These are phyloP conservation scores for Ooceraea biroi DNA, from an alignment of 1,140 invertebrate species.

Conservation along the genomic window DNA sequence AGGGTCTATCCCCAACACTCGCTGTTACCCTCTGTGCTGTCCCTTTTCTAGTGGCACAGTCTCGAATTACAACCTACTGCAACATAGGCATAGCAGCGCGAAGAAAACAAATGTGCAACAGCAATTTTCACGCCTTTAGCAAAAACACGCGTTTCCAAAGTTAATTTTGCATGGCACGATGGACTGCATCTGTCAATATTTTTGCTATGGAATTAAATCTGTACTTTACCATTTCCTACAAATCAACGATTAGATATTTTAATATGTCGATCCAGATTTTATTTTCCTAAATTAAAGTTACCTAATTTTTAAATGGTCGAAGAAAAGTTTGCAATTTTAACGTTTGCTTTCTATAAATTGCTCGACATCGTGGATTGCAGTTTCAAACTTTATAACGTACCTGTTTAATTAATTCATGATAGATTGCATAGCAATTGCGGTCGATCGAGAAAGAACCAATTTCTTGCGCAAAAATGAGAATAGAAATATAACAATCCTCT, in stretches of 20 bases:
- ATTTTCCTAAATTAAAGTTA: too few relatives aligned
- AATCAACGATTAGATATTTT: neutral
- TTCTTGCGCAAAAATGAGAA: neutral
- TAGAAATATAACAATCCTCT: neutral
- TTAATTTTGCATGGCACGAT: neutral
- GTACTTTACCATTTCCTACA: neutral
- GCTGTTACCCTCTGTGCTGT: slow-evolving; percentile 76
- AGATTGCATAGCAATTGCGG: too few relatives aligned
- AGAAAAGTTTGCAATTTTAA: neutral
- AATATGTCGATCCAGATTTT: neutral
- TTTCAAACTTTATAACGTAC: too few relatives aligned
- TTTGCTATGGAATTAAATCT: neutral
- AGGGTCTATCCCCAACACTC: slow-evolving; percentile 71
- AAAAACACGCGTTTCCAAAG: neutral
- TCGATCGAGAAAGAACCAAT: too few relatives aligned
- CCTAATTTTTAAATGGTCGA: neutral
- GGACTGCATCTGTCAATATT: too few relatives aligned
- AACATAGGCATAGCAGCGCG: slow-evolving; percentile 78
- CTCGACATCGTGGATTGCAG: too few relatives aligned
- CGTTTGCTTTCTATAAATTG: too few relatives aligned
- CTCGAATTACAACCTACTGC: slow-evolving; percentile 81
- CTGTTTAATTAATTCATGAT: too few relatives aligned
- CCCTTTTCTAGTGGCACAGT: slow-evolving; percentile 67
- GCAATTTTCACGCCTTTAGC: neutral
- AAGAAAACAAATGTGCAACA: neutral